phyloP scores from a whole-genome alignment of 2,888 invertebrate genomes.

The Vandiemenella viatica region DNA sequence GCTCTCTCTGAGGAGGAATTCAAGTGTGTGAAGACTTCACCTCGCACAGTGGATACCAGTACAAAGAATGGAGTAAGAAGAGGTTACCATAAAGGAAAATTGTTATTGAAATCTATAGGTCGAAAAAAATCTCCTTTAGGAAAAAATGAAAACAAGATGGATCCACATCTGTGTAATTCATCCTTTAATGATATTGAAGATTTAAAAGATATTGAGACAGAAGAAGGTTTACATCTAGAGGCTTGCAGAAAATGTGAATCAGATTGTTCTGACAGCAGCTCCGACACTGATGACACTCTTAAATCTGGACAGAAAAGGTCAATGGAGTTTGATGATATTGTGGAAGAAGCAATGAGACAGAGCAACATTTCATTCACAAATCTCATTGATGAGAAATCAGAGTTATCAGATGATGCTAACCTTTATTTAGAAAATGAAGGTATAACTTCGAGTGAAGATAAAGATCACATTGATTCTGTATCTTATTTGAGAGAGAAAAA shows the following conservation, averaged over 20 bases:
- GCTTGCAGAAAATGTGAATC: not conserved
- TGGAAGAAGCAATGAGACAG: constrained; percentile 15
- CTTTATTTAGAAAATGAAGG: not conserved
- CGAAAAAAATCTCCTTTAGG: too few relatives aligned
- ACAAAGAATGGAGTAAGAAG: not conserved
- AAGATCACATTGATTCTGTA: not conserved
- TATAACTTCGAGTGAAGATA: not conserved
- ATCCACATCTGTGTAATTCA: too few relatives aligned
- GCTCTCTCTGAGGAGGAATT: constrained; percentile 33
- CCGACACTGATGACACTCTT: not conserved
- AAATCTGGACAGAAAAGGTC: constrained; percentile 1
- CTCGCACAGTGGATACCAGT: constrained; percentile 10
- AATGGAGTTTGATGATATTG: constrained; percentile 9
- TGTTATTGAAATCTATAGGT: too few relatives aligned
- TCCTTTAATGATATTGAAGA: too few relatives aligned
- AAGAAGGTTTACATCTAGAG: too few relatives aligned
- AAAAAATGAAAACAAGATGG: not conserved
- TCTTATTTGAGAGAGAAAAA: not conserved
- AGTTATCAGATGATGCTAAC: not conserved
- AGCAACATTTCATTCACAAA: constrained; percentile 11
- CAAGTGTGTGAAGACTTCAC: constrained; percentile 27
- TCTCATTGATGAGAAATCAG: not conserved
- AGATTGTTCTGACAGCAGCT: not conserved
- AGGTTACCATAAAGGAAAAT: constrained; percentile 1
- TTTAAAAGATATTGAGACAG: not conserved